A percentile compares a stretch with the other conserved stretches of the same genome.
phyloP scores from a whole-genome alignment of 2,113 vertebrate species.

The Corythornis cristatus region DNA sequence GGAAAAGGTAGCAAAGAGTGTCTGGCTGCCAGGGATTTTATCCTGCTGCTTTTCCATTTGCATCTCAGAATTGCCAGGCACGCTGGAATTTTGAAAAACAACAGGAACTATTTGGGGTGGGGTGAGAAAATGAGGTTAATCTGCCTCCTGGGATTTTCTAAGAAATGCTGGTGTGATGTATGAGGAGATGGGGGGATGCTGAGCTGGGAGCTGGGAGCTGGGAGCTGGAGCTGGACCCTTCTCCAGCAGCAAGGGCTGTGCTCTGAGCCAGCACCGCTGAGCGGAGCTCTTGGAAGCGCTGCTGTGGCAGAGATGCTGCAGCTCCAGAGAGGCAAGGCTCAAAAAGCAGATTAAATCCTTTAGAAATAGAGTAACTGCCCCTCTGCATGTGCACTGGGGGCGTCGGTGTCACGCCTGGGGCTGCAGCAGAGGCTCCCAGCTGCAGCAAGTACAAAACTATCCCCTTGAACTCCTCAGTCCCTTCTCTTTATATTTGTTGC shows the following conservation, averaged over 20 bases:
- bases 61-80: neutral
- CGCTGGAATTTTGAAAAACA: rapidly evolving
- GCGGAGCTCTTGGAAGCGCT: slow-evolving; percentile 32
- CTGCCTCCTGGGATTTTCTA: neutral
- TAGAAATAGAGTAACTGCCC: neutral
- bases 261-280: slow-evolving; percentile 12
- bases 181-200: rapidly evolving
- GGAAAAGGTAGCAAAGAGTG: neutral
- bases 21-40: neutral
- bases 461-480: neutral
- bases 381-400: rapidly evolving
- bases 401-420: rapidly evolving
- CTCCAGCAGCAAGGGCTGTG: neutral
- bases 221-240: neutral
- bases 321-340: neutral
- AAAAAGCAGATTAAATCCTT: neutral
- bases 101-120: neutral
- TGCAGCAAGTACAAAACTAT: neutral
- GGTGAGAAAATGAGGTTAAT: neutral
- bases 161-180: rapidly evolving
- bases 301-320: neutral
- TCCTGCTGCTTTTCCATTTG: neutral
- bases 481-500: neutral
- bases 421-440: rapidly evolving
- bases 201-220: neutral